Percentiles rank a stretch among this genome's conserved stretches.
Evolutionary conservation across 2,888 invertebrate species (phyloP).

Genomic region (Oxystoma pomonae): DNA sequence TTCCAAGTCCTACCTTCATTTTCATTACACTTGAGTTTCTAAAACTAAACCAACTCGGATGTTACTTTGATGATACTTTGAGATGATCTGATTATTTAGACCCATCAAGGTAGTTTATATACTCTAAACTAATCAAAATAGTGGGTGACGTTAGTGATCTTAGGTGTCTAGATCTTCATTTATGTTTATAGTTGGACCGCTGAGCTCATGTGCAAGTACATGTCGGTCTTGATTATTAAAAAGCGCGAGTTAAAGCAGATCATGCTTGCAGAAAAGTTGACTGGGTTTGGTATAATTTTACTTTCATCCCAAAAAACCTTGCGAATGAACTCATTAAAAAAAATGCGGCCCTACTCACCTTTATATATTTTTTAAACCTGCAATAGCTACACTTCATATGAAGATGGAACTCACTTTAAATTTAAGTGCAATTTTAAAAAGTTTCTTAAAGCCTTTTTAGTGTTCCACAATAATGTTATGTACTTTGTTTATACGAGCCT

Average conservation of each 20-base stretch:
- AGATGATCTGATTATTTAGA: slow-evolving; percentile 36
- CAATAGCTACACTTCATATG: neutral
- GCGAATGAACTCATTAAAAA: neutral
- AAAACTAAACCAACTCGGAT: neutral
- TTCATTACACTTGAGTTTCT: neutral
- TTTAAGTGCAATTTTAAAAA: too few relatives aligned
- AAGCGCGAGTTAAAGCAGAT: too few relatives aligned
- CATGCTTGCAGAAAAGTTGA: neutral
- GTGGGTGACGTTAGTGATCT: slow-evolving; percentile 33
- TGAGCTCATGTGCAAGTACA: neutral
- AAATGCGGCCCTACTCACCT: neutral
- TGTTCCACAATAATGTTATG: too few relatives aligned
- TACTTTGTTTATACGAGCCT: too few relatives aligned
- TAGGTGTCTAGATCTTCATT: neutral
- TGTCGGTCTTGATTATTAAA: too few relatives aligned
- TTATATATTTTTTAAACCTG: neutral
- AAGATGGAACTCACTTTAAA: too few relatives aligned
- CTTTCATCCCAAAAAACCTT: neutral
- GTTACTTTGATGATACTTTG: slow-evolving; percentile 24
- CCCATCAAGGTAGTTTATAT: slow-evolving; percentile 39
- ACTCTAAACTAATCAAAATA: slow-evolving; percentile 35
- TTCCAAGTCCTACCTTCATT: neutral
- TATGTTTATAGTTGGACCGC: neutral
- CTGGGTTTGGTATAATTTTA: neutral
- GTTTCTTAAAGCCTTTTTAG: too few relatives aligned